These are phyloP conservation scores for Acyrthosiphon pisum DNA, from an alignment of 1,140 invertebrate species.

Conservation along the genomic window DNA sequence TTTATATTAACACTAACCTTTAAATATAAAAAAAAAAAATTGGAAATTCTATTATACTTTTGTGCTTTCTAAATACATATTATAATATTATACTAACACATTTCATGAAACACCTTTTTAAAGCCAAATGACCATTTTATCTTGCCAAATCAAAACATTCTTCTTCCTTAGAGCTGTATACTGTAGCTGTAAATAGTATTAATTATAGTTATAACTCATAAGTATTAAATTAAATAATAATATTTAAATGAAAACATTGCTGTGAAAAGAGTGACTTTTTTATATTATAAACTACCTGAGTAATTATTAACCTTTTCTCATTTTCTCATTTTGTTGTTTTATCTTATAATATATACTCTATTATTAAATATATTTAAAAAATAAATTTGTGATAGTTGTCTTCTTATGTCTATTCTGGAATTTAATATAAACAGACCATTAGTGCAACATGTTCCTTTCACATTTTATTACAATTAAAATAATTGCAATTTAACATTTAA, in stretches of 20 bases:
- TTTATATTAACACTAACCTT: not conserved
- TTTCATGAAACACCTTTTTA: slow-evolving; percentile 33
- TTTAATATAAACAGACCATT: not conserved
- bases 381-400: not conserved
- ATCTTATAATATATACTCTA: not conserved
- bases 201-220: not conserved
- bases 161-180: slow-evolving; percentile 36
- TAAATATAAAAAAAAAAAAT: not conserved
- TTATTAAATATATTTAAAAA: not conserved
- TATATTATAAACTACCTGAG: not conserved
- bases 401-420: not conserved
- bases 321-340: not conserved
- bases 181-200: slow-evolving; percentile 15
- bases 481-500: not conserved
- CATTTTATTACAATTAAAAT: not conserved
- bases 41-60: not conserved
- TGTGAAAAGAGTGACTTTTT: not conserved
- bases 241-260: not conserved
- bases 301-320: not conserved
- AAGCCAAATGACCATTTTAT: not conserved
- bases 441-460: slow-evolving; percentile 6
- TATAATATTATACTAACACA: not conserved
- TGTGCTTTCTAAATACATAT: not conserved
- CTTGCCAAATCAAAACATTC: slow-evolving; percentile 47
- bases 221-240: slow-evolving; percentile 14